Conservation (phyloP, 2,888 invertebrate species). For the Meteorus colon region DNA sequence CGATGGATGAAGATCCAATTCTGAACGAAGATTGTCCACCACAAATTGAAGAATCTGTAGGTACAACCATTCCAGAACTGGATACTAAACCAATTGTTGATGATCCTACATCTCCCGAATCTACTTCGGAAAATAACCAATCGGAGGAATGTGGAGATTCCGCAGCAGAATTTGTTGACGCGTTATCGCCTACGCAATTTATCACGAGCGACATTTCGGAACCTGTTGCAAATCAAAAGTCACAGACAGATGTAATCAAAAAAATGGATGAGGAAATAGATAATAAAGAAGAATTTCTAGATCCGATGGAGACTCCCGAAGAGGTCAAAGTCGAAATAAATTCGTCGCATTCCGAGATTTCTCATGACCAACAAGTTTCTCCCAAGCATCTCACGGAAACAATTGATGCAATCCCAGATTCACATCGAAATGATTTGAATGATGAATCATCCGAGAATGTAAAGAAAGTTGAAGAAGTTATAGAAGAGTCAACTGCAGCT, state of each 20-base stretch:
- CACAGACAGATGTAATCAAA: constrained; percentile 9
- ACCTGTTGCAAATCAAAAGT: background rate
- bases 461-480: background rate
- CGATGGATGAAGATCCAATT: background rate
- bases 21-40: background rate
- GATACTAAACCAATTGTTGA: background rate
- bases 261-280: constrained; percentile 15
- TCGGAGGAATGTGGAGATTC: background rate
- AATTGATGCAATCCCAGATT: background rate
- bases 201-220: background rate
- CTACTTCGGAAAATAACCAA: background rate
- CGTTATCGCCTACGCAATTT: background rate
- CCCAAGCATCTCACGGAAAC: background rate
- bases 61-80: constrained; percentile 14
- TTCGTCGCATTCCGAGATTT: background rate
- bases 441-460: background rate
- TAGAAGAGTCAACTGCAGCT: background rate
- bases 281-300: constrained; percentile 23
- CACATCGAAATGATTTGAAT: background rate
- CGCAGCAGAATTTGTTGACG: background rate
- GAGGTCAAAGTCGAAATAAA: constrained; percentile 3
- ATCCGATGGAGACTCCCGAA: constrained; percentile 1
- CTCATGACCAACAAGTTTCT: background rate
- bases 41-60: background rate
- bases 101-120: background rate